Conservation (phyloP, 2,888 invertebrate genomes). For the Drosophila testacea region DNA sequence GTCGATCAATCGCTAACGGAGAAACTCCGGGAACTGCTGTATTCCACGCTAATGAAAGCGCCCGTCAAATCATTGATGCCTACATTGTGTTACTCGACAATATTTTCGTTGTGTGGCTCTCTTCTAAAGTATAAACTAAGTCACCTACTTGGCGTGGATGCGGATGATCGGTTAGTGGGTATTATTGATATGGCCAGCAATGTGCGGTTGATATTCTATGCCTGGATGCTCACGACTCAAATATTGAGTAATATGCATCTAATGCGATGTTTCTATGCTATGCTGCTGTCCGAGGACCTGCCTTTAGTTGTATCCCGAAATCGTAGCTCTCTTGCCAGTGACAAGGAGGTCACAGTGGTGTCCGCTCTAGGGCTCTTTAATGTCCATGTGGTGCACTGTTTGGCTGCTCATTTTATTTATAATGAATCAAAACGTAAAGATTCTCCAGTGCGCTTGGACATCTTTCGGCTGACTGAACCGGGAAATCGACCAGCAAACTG, state of each 20-base stretch:
- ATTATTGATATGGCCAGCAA: slow-evolving; percentile 83
- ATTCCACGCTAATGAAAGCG: slow-evolving; percentile 87
- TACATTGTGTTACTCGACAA: slow-evolving; percentile 87
- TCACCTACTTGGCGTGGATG: slow-evolving; percentile 86
- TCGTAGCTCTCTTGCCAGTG: slow-evolving; percentile 86
- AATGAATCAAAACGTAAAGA: slow-evolving; percentile 87
- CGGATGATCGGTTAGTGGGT: slow-evolving; percentile 74
- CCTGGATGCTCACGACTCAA: slow-evolving; percentile 90
- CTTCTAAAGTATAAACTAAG: slow-evolving; percentile 86
- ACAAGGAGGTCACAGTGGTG: slow-evolving; percentile 86
- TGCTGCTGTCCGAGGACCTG: slow-evolving; percentile 90
- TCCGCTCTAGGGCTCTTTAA: slow-evolving; percentile 87
- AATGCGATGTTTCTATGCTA: slow-evolving; percentile 90
- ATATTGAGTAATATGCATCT: slow-evolving; percentile 90
- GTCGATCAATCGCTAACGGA: slow-evolving; percentile 86
- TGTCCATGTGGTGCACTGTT: slow-evolving; percentile 89
- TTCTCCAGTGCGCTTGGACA: slow-evolving; percentile 87
- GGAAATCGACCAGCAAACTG: slow-evolving; percentile 95
- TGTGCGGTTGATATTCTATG: slow-evolving; percentile 86
- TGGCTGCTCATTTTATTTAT: slow-evolving; percentile 91
- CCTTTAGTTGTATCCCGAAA: slow-evolving; percentile 49
- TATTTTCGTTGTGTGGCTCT: slow-evolving; percentile 88
- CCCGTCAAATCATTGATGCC: slow-evolving; percentile 88
- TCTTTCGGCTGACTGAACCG: slow-evolving; percentile 92
- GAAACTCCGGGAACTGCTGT: slow-evolving; percentile 89